Evolutionary conservation across 2,797 vertebrate species (phyloP).

Genomic region (Xiphorhynchus erythropygius): DNA sequence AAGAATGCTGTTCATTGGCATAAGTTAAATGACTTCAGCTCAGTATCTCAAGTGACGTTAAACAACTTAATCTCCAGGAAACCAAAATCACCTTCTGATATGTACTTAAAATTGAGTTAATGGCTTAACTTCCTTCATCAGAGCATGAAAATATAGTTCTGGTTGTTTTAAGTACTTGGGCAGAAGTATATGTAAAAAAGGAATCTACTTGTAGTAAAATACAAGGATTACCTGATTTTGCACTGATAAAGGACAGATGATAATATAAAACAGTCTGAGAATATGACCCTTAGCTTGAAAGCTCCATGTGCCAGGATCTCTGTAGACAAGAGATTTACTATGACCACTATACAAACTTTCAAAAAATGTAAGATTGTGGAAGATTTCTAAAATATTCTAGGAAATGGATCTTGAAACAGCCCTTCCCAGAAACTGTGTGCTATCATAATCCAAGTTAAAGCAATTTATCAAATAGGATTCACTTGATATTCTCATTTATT

Average conservation of each 20-base stretch:
- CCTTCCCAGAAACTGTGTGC: not conserved
- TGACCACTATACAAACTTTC: not conserved
- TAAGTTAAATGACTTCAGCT: not conserved
- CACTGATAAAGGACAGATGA: not conserved
- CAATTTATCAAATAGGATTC: not conserved
- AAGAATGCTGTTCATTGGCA: not conserved
- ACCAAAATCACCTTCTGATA: not conserved
- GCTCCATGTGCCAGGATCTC: not conserved
- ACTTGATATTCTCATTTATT: not conserved
- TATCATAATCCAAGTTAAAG: not conserved
- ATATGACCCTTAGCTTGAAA: not conserved
- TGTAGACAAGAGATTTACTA: not conserved
- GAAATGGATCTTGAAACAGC: not conserved
- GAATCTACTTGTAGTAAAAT: not conserved
- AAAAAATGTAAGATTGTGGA: not conserved
- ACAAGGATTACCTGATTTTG: not conserved
- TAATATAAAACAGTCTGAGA: not conserved
- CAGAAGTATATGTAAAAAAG: not conserved
- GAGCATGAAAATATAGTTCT: not conserved
- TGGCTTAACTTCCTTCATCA: not conserved
- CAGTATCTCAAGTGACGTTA: not conserved
- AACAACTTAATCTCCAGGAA: not conserved
- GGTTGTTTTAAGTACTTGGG: not conserved
- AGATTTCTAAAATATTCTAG: not conserved
- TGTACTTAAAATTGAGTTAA: not conserved